phyloP scores from a whole-genome alignment of 1,140 invertebrate genomes.

The Hesperophylax magnus region DNA sequence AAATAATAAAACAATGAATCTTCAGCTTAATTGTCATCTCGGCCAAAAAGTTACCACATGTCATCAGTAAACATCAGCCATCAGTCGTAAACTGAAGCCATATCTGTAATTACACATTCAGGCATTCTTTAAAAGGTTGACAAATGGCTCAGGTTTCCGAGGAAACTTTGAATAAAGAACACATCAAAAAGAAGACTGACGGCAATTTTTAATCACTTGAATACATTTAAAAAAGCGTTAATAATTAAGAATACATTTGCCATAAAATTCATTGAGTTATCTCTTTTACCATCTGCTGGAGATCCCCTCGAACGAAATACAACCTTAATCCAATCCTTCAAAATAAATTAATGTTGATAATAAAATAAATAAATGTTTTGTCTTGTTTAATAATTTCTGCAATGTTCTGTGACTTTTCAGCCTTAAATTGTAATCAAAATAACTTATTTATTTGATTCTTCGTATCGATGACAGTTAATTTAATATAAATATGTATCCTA shows the following conservation, averaged over 20 bases:
- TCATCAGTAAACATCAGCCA: conserved; percentile 32
- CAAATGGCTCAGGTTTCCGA: conserved; percentile 29
- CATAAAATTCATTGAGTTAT: conserved; percentile 13
- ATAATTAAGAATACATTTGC: conserved; percentile 27
- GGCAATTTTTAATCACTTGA: conserved; percentile 33
- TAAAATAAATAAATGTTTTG: too few species aligned
- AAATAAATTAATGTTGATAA: too few species aligned
- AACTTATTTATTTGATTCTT: neutral
- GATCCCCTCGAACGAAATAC: too few species aligned
- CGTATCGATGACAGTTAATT: neutral
- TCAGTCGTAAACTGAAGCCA: conserved; percentile 21
- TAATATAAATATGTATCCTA: neutral
- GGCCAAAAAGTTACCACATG: neutral
- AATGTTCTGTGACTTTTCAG: neutral
- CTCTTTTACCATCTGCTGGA: neutral
- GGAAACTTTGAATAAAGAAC: conserved; percentile 31
- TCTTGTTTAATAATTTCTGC: too few species aligned
- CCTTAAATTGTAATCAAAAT: neutral
- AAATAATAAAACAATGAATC: conserved; percentile 3
- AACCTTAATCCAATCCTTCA: too few species aligned
- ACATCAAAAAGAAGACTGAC: conserved; percentile 41
- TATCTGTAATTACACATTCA: conserved; percentile 32
- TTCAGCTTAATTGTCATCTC: conserved; percentile 14
- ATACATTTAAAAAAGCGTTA: conserved; percentile 34
- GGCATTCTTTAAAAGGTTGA: conserved; percentile 15